Evolutionary conservation across 2,797 vertebrate genomes (phyloP), one percentile per base, ranked within the genome.

Genomic region (Melanotaenia pygmaea): DNA sequence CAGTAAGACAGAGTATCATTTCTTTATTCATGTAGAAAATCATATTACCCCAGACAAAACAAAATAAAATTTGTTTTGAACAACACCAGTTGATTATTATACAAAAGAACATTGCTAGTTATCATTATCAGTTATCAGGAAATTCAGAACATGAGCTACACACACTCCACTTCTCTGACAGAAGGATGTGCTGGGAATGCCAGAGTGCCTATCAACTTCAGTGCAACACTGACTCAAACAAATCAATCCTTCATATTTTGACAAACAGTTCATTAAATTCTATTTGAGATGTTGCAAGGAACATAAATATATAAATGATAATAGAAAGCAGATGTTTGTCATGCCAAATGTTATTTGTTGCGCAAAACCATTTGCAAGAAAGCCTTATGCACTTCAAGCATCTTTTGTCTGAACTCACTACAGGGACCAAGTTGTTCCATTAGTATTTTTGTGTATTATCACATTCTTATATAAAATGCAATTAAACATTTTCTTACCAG

Each of bases 171-270:
- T 59, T 59, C 54, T 24, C 45, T 63, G 59, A 66, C 11, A 58
- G 16, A 34, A 14, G 11, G 66, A 77, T 84, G 83, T 91, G 86
- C 59, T 22, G 13, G 12, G 80, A 88, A 90, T 88, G 63, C 59
- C 57, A 73, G 38, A 69, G 60, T 72, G 67, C 53, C 77, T 13
- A 87, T 91, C 70, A 86, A 32, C 38, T 45, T 56, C 34, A 74
- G 74, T 0, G 10, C 1, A 6, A 47, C 37, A 4, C 64, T 10
- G 63, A 70, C 60, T 64, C 12, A 47, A 20, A 34, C 22, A 67
- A 74, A 82, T 71, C 40, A 59, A 26, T 50, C 35, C 64, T 70
- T 75, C 30, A 63, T 47, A 74, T 59, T 84, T 70, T 58, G 35
- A 82, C 37, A 79, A 80, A 84, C 47, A 78, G 28, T 8, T 5